Conservation (phyloP, 2,113 vertebrate genomes). For the Agelaius phoeniceus region DNA sequence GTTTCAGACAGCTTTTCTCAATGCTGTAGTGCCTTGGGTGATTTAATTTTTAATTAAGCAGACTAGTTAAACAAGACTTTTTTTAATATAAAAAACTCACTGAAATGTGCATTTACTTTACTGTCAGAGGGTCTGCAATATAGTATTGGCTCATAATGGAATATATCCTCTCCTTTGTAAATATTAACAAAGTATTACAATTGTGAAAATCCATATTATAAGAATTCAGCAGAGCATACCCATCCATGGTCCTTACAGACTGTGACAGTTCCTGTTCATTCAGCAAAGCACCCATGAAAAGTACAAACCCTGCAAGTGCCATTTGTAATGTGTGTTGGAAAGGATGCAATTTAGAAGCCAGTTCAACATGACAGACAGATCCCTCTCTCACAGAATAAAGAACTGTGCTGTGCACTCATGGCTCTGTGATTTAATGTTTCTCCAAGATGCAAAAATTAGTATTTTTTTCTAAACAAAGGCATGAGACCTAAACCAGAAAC, state of each 20-base stretch:
- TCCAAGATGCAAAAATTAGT: not conserved
- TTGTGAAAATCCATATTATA: not conserved
- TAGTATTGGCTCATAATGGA: not conserved
- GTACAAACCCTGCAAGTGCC: not conserved
- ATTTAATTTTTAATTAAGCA: not conserved
- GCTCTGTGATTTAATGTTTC: not conserved
- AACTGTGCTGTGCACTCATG: not conserved
- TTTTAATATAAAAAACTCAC: not conserved
- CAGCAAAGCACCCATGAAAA: not conserved
- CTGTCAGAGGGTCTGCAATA: not conserved
- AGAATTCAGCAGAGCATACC: not conserved
- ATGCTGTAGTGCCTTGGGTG: not conserved
- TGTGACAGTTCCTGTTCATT: not conserved
- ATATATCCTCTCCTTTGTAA: not conserved
- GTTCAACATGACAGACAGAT: not conserved
- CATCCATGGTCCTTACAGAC: not conserved
- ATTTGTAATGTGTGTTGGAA: not conserved
- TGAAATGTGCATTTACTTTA: not conserved
- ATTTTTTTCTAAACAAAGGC: not conserved
- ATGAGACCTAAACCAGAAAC: not conserved
- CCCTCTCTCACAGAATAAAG: not conserved
- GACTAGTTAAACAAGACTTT: not conserved
- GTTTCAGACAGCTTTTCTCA: not conserved
- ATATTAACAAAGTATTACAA: not conserved
- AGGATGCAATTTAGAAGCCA: not conserved